A percentile compares a stretch with the other conserved stretches of the same genome.
phyloP scores from a whole-genome alignment of 1,140 invertebrate genomes.

The Gonioctena quinquepunctata region DNA sequence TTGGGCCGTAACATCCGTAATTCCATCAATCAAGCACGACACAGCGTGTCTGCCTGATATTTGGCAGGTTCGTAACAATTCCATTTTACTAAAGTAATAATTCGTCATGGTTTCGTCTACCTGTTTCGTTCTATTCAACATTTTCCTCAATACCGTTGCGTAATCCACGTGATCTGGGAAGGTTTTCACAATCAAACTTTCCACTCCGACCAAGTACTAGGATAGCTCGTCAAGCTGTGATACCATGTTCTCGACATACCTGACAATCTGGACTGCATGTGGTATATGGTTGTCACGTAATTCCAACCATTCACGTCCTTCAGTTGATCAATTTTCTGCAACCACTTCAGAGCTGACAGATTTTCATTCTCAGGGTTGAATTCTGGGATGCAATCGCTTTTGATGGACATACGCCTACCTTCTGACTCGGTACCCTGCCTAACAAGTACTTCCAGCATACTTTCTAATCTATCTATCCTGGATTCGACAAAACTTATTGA shows the following conservation, averaged over 20 bases:
- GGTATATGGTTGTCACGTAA: slow-evolving; percentile 16
- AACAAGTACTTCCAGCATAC: too few relatives aligned
- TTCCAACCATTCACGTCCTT: slow-evolving; percentile 17
- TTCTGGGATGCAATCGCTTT: background rate
- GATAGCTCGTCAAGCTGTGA: slow-evolving; percentile 16
- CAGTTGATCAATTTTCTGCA: slow-evolving; percentile 29
- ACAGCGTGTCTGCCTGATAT: background rate
- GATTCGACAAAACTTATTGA: too few relatives aligned
- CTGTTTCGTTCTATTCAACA: background rate
- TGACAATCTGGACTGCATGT: slow-evolving; percentile 20
- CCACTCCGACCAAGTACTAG: slow-evolving; percentile 22
- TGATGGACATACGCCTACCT: too few relatives aligned
- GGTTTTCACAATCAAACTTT: slow-evolving; percentile 7
- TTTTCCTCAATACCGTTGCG: slow-evolving; percentile 16
- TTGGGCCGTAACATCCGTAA: slow-evolving; percentile 11
- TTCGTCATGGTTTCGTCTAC: background rate
- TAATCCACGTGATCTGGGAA: slow-evolving; percentile 30
- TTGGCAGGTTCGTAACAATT: slow-evolving; percentile 12
- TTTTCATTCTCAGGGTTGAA: background rate
- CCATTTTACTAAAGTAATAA: slow-evolving; percentile 28
- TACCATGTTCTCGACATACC: slow-evolving; percentile 24
- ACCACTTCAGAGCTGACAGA: slow-evolving; percentile 1
- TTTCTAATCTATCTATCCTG: too few relatives aligned
- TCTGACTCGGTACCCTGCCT: too few relatives aligned
- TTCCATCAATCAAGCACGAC: slow-evolving; percentile 24